Evolutionary conservation across 2,888 invertebrate species (phyloP).

Genomic region (Dichetophora obliterata): DNA sequence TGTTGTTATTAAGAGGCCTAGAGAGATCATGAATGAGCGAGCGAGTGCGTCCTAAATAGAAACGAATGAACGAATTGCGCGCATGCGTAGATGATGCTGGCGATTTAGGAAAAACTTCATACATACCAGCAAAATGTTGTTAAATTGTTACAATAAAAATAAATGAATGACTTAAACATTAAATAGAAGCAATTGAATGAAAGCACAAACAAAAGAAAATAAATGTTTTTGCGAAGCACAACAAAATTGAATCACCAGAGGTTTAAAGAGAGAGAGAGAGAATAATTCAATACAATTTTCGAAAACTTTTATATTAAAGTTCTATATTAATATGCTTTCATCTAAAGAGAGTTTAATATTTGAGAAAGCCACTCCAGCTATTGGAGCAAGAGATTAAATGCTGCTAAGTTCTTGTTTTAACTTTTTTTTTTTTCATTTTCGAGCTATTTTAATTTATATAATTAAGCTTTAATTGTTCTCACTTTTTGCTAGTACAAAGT

Average conservation of each 20-base stretch:
- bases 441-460: neutral
- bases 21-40: slow-evolving; percentile 23
- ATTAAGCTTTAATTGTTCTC: neutral
- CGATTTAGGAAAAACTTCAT: slow-evolving; percentile 23
- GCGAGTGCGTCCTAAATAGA: slow-evolving; percentile 2
- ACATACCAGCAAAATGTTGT: slow-evolving; percentile 37
- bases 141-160: slow-evolving; percentile 46
- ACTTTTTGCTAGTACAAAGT: neutral
- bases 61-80: slow-evolving; percentile 15
- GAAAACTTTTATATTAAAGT: neutral
- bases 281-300: too few species aligned
- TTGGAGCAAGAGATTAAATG: neutral
- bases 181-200: slow-evolving; percentile 47
- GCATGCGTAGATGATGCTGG: slow-evolving; percentile 19
- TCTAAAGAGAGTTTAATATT: neutral
- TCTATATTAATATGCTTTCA: neutral
- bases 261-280: too few species aligned
- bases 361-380: neutral
- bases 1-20: slow-evolving; percentile 16
- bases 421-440: neutral
- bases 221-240: slow-evolving; percentile 42
- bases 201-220: slow-evolving; percentile 42
- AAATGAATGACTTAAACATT: slow-evolving; percentile 32
- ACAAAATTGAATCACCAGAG: neutral
- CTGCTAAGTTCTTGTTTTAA: neutral